phyloP scores from a whole-genome alignment of 2,113 vertebrate genomes.

The Bufo gargarizans region DNA sequence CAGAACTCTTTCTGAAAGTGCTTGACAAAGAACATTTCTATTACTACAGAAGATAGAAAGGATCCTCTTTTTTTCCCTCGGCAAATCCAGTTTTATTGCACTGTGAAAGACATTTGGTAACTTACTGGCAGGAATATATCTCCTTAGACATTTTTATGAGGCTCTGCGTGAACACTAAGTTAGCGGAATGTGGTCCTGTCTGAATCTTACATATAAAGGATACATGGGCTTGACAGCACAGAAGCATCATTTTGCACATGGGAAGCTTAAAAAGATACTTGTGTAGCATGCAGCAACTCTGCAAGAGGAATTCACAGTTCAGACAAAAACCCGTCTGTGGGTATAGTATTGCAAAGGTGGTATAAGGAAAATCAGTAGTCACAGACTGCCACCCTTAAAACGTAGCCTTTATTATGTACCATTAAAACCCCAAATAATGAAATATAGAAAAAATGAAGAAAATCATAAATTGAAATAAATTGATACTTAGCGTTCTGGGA shows the following conservation, averaged over 20 bases:
- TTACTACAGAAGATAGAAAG: neutral
- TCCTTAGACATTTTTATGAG: neutral
- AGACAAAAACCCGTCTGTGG: too few relatives aligned
- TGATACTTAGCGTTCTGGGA: too few relatives aligned
- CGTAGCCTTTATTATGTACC: too few relatives aligned
- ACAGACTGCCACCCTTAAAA: too few relatives aligned
- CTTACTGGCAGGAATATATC: constrained; percentile 7
- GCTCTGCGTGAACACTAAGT: neutral
- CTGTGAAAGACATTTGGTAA: neutral
- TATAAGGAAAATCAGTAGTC: too few relatives aligned
- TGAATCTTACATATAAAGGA: neutral
- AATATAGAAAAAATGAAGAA: too few relatives aligned
- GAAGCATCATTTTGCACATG: neutral
- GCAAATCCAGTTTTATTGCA: neutral
- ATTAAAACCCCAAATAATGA: too few relatives aligned
- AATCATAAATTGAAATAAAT: too few relatives aligned
- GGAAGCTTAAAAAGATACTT: neutral
- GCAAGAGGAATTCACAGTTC: neutral
- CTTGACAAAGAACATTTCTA: neutral
- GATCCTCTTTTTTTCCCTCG: neutral
- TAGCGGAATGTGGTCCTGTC: constrained; percentile 22
- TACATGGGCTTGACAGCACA: constrained; percentile 22
- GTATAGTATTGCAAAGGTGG: too few relatives aligned
- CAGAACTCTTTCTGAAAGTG: neutral
- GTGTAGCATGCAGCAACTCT: neutral